Base-by-base conservation (phyloP, 2,888 invertebrate species). In the Euclidia mi region DNA sequence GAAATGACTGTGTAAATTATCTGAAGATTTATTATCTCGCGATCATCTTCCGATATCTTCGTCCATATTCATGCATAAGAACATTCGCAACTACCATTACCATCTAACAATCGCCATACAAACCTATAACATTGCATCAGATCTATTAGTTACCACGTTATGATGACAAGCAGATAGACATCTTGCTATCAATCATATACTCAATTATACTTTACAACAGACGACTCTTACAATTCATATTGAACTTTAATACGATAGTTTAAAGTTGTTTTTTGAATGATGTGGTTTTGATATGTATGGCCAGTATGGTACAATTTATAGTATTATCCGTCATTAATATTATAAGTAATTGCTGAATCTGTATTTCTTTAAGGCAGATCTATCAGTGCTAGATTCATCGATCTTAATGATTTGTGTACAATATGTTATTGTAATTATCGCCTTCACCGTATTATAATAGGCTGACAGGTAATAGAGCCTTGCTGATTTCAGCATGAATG, bases 271-370 rank as follows among this genome's bases (percentile, higher is more conserved):
- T 48, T 58, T 65, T 0, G 4, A 18, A 11, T 7, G n/a, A 3
- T n/a, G 20, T 0, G 4, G 0, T 10, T 10, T n/a, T 43, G 31
- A 40, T n/a, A 52, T 34, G 29, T 51, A 34, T 14, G 28, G 20
- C 29, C 1, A 40, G 40, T 32, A 42, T 43, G 35, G 38, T 65
- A 65, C 44, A 34, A 65, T 51, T 45, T 35, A 44, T 17, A 4
- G 34, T 45, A 32, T 44, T 17, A 6, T 40, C 49, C 20, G 32
- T 49, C 71, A 65, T 71, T 71, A 65, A 66, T 65, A 58, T 52
- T 43, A 56, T 20, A 49, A 37, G 49, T 71, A 59, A 66, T 65
- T 59, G 52, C 52, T 29, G 48, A 18, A 58, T 18, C 37, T 37
- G 15, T 0, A 17, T n/a, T 37, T n/a, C n/a, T n/a, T n/a, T n/a